Conservation (phyloP, 2,888 invertebrate genomes). For the Hydrotaea cyrtoneurina region DNA sequence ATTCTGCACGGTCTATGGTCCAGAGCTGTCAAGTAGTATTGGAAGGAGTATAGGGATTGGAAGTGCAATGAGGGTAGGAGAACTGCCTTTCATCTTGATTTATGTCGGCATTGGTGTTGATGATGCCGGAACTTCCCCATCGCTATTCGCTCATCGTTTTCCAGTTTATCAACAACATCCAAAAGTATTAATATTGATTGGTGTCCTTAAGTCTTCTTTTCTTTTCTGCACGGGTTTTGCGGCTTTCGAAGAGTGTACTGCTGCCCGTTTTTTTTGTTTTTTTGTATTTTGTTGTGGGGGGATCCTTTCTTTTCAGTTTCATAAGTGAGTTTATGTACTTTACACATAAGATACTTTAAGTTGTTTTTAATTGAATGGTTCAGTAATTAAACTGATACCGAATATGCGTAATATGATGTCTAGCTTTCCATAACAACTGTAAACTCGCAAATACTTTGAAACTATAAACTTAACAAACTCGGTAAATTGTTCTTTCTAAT, state of each 20-base stretch:
- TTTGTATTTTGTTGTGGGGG: too few relatives aligned
- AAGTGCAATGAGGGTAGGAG: neutral
- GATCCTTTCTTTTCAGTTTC: constrained; percentile 7
- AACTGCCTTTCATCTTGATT: constrained; percentile 2
- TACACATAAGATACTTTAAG: constrained; percentile 31
- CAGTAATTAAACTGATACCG: constrained; percentile 25
- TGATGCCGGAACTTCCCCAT: constrained; percentile 5
- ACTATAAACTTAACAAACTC: constrained; percentile 2
- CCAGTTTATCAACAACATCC: constrained; percentile 32
- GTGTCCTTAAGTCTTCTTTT: constrained; percentile 23
- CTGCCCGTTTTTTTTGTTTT: too few relatives aligned
- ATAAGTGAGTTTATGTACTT: constrained; percentile 29
- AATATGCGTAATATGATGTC: neutral
- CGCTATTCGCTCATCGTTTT: constrained; percentile 38
- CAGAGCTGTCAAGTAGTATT: too few relatives aligned
- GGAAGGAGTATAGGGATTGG: too few relatives aligned
- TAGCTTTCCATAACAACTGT: neutral
- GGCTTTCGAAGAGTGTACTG: neutral
- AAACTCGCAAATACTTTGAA: neutral
- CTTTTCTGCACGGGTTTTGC: neutral
- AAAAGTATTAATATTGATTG: constrained; percentile 53
- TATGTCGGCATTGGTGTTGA: constrained; percentile 5
- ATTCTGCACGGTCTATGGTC: too few relatives aligned
- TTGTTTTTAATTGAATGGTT: constrained; percentile 41
- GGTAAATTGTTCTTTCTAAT: neutral